These are phyloP conservation scores for Erythrocebus patas DNA, from an alignment of 2,113 vertebrate species.

Conservation along the genomic window DNA sequence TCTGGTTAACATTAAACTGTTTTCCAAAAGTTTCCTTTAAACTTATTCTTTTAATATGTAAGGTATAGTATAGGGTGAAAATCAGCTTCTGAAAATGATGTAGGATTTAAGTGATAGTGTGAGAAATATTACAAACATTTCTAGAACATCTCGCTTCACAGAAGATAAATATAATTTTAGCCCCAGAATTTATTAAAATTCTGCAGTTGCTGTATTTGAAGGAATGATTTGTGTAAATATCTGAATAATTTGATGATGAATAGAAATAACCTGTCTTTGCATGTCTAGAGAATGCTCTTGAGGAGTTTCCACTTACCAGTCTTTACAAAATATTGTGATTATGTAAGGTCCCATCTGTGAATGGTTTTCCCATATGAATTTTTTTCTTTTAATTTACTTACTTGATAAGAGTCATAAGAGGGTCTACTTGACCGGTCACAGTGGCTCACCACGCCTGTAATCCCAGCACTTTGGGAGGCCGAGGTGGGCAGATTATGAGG, in stretches of 20 bases:
- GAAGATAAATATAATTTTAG: background rate
- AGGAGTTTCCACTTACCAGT: background rate
- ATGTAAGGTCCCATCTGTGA: background rate
- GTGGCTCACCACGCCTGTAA: no score
- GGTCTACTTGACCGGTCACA: background rate
- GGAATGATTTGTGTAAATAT: background rate
- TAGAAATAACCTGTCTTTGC: background rate
- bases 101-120: background rate
- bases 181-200: background rate
- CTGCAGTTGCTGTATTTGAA: background rate
- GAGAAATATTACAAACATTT: background rate
- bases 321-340: background rate
- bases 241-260: background rate
- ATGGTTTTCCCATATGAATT: background rate
- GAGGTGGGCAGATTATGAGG: no score
- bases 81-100: background rate
- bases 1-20: background rate
- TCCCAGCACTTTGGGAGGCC: no score
- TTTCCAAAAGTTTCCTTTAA: slow-evolving; percentile 29
- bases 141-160: background rate
- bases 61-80: background rate
- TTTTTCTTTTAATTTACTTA: background rate
- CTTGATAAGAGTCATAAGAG: background rate
- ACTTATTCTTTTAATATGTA: background rate
- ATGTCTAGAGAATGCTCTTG: background rate